These are phyloP conservation scores for Corythucha ciliata DNA, from an alignment of 2,888 invertebrate genomes.

Conservation along the genomic window DNA sequence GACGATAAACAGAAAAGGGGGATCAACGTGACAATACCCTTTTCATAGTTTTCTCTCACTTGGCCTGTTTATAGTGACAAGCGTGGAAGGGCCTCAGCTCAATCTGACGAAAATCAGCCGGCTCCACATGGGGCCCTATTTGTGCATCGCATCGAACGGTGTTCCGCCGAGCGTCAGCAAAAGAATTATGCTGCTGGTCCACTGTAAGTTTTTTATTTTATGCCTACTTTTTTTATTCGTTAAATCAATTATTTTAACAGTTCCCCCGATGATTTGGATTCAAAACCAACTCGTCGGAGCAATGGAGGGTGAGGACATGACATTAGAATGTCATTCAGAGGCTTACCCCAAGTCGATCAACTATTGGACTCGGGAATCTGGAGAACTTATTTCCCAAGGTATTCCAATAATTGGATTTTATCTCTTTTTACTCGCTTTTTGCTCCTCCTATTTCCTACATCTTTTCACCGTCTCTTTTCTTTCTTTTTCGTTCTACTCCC, in stretches of 20 bases:
- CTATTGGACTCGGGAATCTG: slow-evolving; percentile 48
- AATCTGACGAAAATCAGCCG: slow-evolving; percentile 60
- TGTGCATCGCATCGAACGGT: slow-evolving; percentile 74
- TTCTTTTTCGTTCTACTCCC: too few relatives aligned
- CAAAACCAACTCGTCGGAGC: slow-evolving; percentile 50
- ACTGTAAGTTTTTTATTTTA: slow-evolving; percentile 52
- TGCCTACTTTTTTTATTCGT: neutral
- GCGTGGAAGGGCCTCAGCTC: slow-evolving; percentile 48
- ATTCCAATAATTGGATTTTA: too few relatives aligned
- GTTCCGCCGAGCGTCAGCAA: slow-evolving; percentile 83
- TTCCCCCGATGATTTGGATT: slow-evolving; percentile 50
- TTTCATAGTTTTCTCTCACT: neutral
- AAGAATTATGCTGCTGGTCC: slow-evolving; percentile 72
- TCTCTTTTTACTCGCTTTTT: too few relatives aligned
- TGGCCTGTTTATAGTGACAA: slow-evolving; percentile 41
- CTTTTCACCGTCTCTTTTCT: too few relatives aligned
- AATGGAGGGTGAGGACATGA: slow-evolving; percentile 45
- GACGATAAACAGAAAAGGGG: too few relatives aligned
- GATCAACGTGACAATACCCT: neutral
- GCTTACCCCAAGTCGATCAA: slow-evolving; percentile 50
- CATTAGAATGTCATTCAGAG: slow-evolving; percentile 48
- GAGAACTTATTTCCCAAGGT: slow-evolving; percentile 48
- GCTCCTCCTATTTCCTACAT: too few relatives aligned
- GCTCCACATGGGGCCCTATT: slow-evolving; percentile 70
- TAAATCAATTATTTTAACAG: slow-evolving; percentile 37